Percentiles rank a stretch among this genome's conserved stretches.
These are phyloP conservation scores for Artemia sinica DNA, from an alignment of 2,888 invertebrate species.

Conservation along the genomic window DNA sequence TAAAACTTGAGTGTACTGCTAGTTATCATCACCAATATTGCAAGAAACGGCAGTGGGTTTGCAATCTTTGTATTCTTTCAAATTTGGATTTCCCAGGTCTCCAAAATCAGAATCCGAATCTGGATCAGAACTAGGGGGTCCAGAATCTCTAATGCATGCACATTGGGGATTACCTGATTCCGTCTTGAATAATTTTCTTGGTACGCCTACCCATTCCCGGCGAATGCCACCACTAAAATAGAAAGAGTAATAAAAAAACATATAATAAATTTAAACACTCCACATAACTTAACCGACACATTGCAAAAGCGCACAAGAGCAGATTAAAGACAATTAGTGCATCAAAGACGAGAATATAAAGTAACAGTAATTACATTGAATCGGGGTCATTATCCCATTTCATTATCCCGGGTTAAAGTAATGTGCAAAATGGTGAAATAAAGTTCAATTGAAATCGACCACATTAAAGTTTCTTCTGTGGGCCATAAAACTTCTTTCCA, in stretches of 20 bases:
- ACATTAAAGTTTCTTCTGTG: too few species aligned
- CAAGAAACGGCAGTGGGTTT: slow-evolving; percentile 29
- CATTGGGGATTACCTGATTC: slow-evolving; percentile 52
- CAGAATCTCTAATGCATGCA: slow-evolving; percentile 50
- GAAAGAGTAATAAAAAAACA: slow-evolving; percentile 23
- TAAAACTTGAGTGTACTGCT: neutral
- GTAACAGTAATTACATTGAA: too few species aligned
- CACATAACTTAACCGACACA: neutral
- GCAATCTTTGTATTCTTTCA: slow-evolving; percentile 33
- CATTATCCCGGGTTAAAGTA: too few species aligned
- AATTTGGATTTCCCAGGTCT: slow-evolving; percentile 34
- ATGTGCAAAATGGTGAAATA: too few species aligned
- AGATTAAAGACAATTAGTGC: too few species aligned
- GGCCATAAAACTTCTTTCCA: too few species aligned
- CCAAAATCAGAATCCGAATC: slow-evolving; percentile 27
- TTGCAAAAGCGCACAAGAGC: neutral
- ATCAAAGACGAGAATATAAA: too few species aligned
- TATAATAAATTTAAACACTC: slow-evolving; percentile 17
- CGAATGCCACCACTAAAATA: slow-evolving; percentile 65
- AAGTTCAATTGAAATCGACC: too few species aligned
- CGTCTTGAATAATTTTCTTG: slow-evolving; percentile 57
- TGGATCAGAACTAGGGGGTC: slow-evolving; percentile 27
- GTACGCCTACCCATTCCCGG: slow-evolving; percentile 74
- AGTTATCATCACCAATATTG: neutral
- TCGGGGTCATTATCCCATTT: too few species aligned